Evolutionary conservation across 2,797 vertebrate genomes (phyloP).

Genomic region (Pangasius mekongensis): DNA sequence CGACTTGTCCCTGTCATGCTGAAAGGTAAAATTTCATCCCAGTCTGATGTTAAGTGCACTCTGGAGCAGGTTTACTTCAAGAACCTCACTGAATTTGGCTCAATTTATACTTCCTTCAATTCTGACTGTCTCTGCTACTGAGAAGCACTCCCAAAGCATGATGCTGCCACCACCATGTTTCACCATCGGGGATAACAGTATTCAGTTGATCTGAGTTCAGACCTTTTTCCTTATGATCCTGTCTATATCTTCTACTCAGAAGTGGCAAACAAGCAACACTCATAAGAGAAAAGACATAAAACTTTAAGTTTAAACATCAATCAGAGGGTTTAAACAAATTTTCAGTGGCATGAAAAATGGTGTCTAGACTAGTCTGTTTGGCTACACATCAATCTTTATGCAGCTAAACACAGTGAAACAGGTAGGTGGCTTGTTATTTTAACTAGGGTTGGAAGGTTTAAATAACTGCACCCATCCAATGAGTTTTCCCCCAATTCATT

Average conservation of each 20-base stretch:
- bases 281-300: background rate
- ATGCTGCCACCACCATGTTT: background rate
- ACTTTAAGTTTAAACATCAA: background rate
- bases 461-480: background rate
- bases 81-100: background rate
- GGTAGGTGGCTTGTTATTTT: too few relatives aligned
- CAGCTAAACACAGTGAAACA: background rate
- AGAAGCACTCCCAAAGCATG: background rate
- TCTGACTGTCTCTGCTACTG: background rate
- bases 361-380: background rate
- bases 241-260: background rate
- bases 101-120: background rate
- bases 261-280: background rate
- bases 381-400: background rate
- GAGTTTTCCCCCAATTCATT: background rate
- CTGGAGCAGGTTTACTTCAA: too few relatives aligned
- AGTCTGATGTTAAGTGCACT: background rate
- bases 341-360: background rate
- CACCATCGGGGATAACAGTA: background rate
- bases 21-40: background rate
- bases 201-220: background rate
- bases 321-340: background rate
- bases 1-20: background rate
- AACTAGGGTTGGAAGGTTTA: background rate
- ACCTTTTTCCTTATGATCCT: background rate